Conservation (phyloP, 2,113 vertebrate species). For the Centropristis striata region DNA sequence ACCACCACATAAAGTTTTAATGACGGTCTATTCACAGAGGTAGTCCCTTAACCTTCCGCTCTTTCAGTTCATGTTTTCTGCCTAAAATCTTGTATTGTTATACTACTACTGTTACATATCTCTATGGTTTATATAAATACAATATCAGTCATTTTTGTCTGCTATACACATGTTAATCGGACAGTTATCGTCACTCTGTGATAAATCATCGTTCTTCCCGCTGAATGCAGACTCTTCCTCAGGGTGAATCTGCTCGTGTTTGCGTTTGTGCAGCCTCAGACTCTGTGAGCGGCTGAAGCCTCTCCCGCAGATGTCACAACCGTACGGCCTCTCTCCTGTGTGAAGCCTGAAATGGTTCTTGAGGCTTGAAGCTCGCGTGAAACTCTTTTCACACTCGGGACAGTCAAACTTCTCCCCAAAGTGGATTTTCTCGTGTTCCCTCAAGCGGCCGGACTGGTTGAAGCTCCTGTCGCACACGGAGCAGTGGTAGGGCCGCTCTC, state of each 20-base stretch:
- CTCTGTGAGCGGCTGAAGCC: constrained; percentile 76
- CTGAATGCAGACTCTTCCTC: constrained; percentile 52
- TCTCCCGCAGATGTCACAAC: constrained; percentile 79
- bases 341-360: constrained; percentile 87
- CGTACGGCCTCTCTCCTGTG: constrained; percentile 82
- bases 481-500: constrained; percentile 83
- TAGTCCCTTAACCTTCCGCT: constrained; percentile 36
- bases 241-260: constrained; percentile 55
- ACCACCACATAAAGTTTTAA: constrained; percentile 31
- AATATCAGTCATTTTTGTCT: constrained; percentile 66
- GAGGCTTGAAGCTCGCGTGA: constrained; percentile 85
- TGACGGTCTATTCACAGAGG: constrained; percentile 50
- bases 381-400: constrained; percentile 79
- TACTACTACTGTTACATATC: constrained; percentile 31
- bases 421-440: constrained; percentile 86
- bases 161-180: constrained; percentile 73
- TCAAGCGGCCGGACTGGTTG: constrained; percentile 82
- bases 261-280: constrained; percentile 77
- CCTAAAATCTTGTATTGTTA: constrained; percentile 7
- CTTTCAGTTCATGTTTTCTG: constrained; percentile 18
- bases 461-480: constrained; percentile 84
- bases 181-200: constrained; percentile 68
- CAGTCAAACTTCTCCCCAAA: constrained; percentile 82
- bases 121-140: constrained; percentile 47
- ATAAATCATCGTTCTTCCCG: constrained; percentile 60